These are phyloP conservation scores for Hemiprocne comata DNA, from an alignment of 2,113 vertebrate species.

Conservation along the genomic window DNA sequence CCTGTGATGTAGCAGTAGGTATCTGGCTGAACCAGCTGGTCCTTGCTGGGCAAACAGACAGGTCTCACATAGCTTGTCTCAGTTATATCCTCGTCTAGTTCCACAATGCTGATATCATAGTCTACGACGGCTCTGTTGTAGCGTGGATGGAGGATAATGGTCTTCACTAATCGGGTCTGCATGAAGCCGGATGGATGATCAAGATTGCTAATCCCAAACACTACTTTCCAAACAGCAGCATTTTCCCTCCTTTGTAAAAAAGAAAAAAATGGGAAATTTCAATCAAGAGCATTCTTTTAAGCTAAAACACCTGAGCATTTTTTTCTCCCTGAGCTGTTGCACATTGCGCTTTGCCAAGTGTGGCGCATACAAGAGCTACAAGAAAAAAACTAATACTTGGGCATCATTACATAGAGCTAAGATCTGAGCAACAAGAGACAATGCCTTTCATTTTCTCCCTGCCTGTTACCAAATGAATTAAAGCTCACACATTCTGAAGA, in stretches of 20 bases:
- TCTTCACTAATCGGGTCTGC: constrained; percentile 86
- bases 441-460: neutral
- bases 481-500: neutral
- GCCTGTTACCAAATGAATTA: neutral
- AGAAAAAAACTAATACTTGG: neutral
- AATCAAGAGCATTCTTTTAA: neutral
- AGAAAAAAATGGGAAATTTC: neutral
- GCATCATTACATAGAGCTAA: neutral
- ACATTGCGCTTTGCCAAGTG: neutral
- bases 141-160: constrained; percentile 90
- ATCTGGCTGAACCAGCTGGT: constrained; percentile 80
- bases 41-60: constrained; percentile 83
- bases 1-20: constrained; percentile 97
- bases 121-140: constrained; percentile 93
- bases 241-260: constrained; percentile 82
- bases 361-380: neutral
- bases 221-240: constrained; percentile 89
- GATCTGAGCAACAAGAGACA: neutral
- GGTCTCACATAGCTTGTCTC: constrained; percentile 89
- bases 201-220: constrained; percentile 91
- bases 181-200: constrained; percentile 87
- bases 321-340: neutral
- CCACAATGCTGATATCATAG: constrained; percentile 94
- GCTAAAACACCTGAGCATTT: neutral
- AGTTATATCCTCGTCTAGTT: constrained; percentile 81